Percentiles rank a stretch among this genome's conserved stretches.
These are phyloP conservation scores for Gymnocypris eckloni DNA, from an alignment of 2,797 vertebrate genomes.

Conservation along the genomic window DNA sequence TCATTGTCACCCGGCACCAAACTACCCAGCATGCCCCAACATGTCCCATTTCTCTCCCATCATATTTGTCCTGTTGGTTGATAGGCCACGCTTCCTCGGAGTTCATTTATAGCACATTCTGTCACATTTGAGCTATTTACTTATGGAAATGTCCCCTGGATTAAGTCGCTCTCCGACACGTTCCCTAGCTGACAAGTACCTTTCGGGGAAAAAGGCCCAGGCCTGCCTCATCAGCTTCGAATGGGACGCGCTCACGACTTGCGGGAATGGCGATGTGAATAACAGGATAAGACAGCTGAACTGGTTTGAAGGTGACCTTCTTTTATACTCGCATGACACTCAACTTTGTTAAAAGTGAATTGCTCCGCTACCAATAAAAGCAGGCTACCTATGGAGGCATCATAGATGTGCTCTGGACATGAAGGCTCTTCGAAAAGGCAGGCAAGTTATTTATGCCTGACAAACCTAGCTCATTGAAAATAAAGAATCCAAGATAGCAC, in stretches of 20 bases:
- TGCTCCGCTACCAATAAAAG: background rate
- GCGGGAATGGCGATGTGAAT: constrained; percentile 37
- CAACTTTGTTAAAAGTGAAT: constrained; percentile 23
- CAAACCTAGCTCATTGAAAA: background rate
- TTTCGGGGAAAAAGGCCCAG: constrained; percentile 23
- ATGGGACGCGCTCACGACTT: constrained; percentile 1
- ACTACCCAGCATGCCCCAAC: constrained; percentile 76
- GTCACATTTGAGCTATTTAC: constrained; percentile 84
- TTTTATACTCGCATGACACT: background rate
- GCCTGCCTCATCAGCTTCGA: constrained; percentile 49
- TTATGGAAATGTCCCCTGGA: constrained; percentile 79
- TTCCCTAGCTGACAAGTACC: constrained; percentile 5
- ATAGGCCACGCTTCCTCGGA: constrained; percentile 72
- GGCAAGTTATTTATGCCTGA: background rate
- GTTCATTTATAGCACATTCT: constrained; percentile 80
- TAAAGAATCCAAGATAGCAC: background rate
- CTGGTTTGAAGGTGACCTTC: constrained; percentile 58
- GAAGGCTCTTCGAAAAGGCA: background rate
- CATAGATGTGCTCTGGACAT: background rate
- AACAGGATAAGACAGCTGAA: constrained; percentile 31
- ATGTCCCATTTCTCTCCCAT: constrained; percentile 80
- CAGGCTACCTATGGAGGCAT: background rate
- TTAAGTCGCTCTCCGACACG: constrained; percentile 65
- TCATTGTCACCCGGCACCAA: constrained; percentile 80
- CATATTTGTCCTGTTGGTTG: constrained; percentile 71